Evolutionary conservation across 2,888 invertebrate genomes (phyloP), one percentile per base, ranked within the genome.

Genomic region (Nineta flava): DNA sequence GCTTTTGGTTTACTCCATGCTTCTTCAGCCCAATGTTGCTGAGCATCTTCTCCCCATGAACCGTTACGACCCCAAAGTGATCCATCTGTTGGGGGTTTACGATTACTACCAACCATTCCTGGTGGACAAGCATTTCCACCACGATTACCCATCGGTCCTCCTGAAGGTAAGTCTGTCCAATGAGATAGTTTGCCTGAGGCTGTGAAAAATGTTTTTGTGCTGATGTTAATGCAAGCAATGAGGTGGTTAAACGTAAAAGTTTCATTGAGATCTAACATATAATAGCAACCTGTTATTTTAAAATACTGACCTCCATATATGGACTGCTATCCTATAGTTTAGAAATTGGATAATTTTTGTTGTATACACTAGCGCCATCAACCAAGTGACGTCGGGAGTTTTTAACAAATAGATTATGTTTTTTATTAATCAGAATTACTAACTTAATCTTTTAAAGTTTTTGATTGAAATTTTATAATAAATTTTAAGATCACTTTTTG

Each of bases 101-200:
- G 68, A 3, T 62, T 61, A 1, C 69, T 71, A 7, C 70, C 64
- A 12, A 62, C 66, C 57, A 73, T 68, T 21, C 67, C 67, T 21
- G 75, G 75, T 5, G 67, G 67, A n/a, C 64, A 64, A 43, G 65
- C 66, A 40, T 65, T 60, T 6, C 71, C 73, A 9, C 63, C 69
- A 62, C 71, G 69, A 15, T 67, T 66, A 55, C 67, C 66, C 48
- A 74, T 71, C 47, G 53, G 49, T 51, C 62, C 64, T 53, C 64
- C 65, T 60, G 72, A 64, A 53, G 75, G 74, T 61, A 74, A 62
- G 61, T 79, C 79, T 62, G 78, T 78, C 79, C 79, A 80, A 59
- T 77, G 76, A 49, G 76, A 73, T 50, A 72, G 72, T 57, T 72
- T 72, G 51, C 62, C 64, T 51, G 55, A 46, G 51, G 53, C 47